These are phyloP conservation scores for Hirtodrosophila duncani DNA, from an alignment of 2,888 invertebrate genomes.

Conservation along the genomic window DNA sequence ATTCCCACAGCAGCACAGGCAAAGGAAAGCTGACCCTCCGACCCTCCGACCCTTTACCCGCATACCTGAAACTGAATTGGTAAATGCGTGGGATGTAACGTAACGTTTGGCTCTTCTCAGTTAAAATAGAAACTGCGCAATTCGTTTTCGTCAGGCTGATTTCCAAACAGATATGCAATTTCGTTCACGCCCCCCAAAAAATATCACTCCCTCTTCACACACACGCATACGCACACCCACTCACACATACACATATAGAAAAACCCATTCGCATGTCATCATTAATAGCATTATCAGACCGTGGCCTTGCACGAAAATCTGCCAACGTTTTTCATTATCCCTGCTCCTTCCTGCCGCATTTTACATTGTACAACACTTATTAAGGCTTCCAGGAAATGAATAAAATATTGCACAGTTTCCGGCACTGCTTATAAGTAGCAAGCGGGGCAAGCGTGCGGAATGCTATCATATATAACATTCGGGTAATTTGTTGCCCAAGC, in stretches of 20 bases:
- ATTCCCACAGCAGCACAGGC: no score
- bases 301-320: no score
- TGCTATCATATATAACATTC: slow-evolving; percentile 1
- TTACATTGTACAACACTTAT: no score
- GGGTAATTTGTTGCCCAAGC: slow-evolving; percentile 19
- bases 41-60: no score
- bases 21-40: no score
- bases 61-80: neutral
- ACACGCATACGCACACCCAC: slow-evolving; percentile 10
- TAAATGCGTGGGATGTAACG: no score
- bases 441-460: neutral
- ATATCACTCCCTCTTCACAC: slow-evolving; percentile 12
- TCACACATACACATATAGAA: no score
- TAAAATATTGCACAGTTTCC: slow-evolving; percentile 40
- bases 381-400: slow-evolving; percentile 33
- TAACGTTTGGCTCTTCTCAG: no score
- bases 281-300: no score
- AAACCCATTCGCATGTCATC: no score
- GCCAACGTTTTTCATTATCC: slow-evolving; percentile 18
- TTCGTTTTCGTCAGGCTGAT: slow-evolving; percentile 51
- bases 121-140: slow-evolving; percentile 58
- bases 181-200: neutral
- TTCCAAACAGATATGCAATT: slow-evolving; percentile 18
- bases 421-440: slow-evolving; percentile 23
- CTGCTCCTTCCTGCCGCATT: no score